These are phyloP conservation scores for Ophiothrix spiculata DNA, from an alignment of 35 echinoderm and acorn worm genomes.

Conservation along the genomic window DNA sequence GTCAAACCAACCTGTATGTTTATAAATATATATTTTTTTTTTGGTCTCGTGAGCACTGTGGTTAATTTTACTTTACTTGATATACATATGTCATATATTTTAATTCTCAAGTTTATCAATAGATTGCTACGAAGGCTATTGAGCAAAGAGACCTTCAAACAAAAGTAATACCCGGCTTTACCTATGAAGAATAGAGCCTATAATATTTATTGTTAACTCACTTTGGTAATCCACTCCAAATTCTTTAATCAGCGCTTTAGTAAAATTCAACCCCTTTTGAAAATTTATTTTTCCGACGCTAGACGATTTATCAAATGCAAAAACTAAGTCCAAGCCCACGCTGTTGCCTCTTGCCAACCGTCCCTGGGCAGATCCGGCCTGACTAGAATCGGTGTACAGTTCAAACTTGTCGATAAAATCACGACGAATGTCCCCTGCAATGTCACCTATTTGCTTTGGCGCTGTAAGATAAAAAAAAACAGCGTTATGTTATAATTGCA, in stretches of 20 bases:
- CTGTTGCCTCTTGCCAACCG: constrained; percentile 1
- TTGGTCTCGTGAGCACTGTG: too few species aligned
- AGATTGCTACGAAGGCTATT: too few species aligned
- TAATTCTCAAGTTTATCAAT: too few species aligned
- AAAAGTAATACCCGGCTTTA: too few species aligned
- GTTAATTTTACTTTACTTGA: too few species aligned
- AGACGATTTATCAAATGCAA: constrained; percentile 51
- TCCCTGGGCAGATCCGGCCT: constrained; percentile 12
- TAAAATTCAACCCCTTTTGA: constrained; percentile 31
- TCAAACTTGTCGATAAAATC: constrained; percentile 47
- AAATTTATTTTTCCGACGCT: constrained; percentile 30
- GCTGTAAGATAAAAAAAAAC: background rate
- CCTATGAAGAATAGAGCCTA: too few species aligned
- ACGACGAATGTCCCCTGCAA: constrained; percentile 21
- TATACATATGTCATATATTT: too few species aligned
- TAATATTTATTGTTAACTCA: too few species aligned
- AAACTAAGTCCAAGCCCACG: constrained; percentile 43
- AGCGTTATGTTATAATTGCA: background rate
- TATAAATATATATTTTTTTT: too few species aligned
- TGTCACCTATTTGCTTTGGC: background rate
- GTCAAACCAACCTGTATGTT: too few species aligned
- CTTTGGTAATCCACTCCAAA: constrained; percentile 33
- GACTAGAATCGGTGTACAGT: constrained; percentile 1
- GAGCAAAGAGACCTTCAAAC: too few species aligned
- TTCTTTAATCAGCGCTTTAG: constrained; percentile 25